Percentiles rank a stretch among this genome's conserved stretches.
Conservation (phyloP, 2,113 vertebrate genomes). For the Pandion haliaetus region DNA sequence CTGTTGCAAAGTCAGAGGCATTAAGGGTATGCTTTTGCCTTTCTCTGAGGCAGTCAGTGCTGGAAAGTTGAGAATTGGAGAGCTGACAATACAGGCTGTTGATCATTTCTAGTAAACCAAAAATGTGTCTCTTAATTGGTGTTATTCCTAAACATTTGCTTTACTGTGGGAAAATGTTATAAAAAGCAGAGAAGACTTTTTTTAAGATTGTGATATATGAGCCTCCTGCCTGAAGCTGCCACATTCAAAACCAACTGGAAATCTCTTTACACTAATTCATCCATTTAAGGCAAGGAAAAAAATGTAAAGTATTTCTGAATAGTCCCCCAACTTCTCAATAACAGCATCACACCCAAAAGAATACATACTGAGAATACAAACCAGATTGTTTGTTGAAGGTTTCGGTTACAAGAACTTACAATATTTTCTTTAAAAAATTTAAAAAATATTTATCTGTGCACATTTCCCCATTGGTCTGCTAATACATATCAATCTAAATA, state of each 20-base stretch:
- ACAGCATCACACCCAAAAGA: neutral
- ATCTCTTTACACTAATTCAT: constrained; percentile 29
- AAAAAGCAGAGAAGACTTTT: constrained; percentile 17
- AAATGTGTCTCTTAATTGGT: neutral
- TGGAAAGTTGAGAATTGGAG: neutral
- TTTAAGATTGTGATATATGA: constrained; percentile 18
- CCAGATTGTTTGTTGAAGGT: neutral
- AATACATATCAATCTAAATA: neutral
- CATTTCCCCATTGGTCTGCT: neutral
- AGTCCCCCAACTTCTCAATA: neutral
- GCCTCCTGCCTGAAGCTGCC: constrained; percentile 27
- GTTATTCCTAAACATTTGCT: constrained; percentile 14
- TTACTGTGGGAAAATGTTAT: constrained; percentile 46
- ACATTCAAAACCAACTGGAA: constrained; percentile 35
- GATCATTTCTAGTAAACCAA: neutral
- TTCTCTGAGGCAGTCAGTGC: neutral
- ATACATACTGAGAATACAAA: neutral
- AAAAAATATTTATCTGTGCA: neutral
- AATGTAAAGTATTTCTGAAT: constrained; percentile 36
- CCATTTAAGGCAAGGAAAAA: constrained; percentile 43
- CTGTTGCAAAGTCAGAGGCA: neutral
- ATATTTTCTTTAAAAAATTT: neutral
- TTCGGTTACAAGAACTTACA: neutral
- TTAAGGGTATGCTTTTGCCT: neutral
- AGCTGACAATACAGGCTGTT: neutral